Base-by-base conservation (phyloP, 2,888 invertebrate species). In the Nomada fabriciana region DNA sequence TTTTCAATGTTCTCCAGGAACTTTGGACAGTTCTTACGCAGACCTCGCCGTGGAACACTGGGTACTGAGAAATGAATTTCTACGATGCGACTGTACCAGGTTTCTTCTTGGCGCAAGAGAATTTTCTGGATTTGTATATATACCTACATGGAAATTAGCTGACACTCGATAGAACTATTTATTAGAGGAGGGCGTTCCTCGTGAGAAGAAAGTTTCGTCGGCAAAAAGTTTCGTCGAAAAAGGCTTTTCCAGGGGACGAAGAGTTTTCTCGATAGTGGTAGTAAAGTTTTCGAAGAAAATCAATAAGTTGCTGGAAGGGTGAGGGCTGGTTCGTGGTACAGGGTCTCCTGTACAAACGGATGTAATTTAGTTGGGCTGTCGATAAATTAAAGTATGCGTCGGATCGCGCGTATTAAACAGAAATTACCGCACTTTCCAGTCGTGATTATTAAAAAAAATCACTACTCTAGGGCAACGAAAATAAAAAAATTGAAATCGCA, bases 401-500 rank as follows among this genome's bases (percentile, higher is more conserved):
- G 36, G 1, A 36, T 36, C 36, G 7, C 7, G 36, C 7, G 15
- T 5, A 5, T 2, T 5, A 7, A 18, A 50, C 15, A 18, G 18
- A 50, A 18, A 50, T 18, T 15, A 7, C 50, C 5, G 5, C 18
- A 18, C 18, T 18, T 50, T 50, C 7, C 50, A 50, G 50, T 50
- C 15, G 5, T 13, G 50, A 50, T 18, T 50, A 50, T 13, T 36
- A 36, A 36, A 36, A 36, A 36, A 7, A 7, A 36, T 36, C 36
- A 7, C 36, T 36, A 7, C 36, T 7, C 36, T n/a, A 7, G 52
- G n/a, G 52, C 7, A 7, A n/a, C 18, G 7, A 15, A 13, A 43
- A 63, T n/a, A 53, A 42, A 79, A 79, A 74, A 80, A 74, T 82
- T 61, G 69, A 82, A 79, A 74, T 79, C 69, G 67, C 65, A 75